A percentile compares a stretch with the other conserved stretches of the same genome.
Evolutionary conservation across 1,140 invertebrate genomes (phyloP).

Genomic region (Lepidurus couesii): DNA sequence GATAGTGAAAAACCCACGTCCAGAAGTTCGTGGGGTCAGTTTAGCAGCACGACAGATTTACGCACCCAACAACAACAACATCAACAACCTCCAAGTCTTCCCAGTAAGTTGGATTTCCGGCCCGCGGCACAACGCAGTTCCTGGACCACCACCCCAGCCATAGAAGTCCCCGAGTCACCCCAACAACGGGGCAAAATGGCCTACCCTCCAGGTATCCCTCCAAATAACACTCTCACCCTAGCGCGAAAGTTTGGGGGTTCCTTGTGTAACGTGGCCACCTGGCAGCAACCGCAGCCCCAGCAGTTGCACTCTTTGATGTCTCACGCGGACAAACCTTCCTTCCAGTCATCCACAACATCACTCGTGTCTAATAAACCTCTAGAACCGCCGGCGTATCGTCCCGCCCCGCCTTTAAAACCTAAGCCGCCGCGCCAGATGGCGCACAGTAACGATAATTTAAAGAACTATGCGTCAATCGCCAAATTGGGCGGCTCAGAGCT

Average conservation of each 20-base stretch:
- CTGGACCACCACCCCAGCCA: conserved; percentile 11
- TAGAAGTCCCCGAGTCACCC: neutral
- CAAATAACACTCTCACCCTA: neutral
- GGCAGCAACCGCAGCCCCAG: conserved; percentile 10
- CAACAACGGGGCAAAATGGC: conserved; percentile 25
- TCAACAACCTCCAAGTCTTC: conserved; percentile 13
- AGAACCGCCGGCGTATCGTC: neutral
- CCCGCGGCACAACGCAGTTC: neutral
- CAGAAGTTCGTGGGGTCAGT: conserved; percentile 26
- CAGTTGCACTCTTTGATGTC: neutral
- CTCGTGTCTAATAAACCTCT: neutral
- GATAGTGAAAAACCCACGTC: conserved; percentile 15
- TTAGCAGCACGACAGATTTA: conserved; percentile 30
- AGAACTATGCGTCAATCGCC: neutral
- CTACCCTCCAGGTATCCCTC: neutral
- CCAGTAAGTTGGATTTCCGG: conserved; percentile 14
- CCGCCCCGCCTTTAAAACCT: conserved; percentile 3
- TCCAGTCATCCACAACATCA: conserved; percentile 3
- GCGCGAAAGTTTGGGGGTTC: conserved; percentile 32
- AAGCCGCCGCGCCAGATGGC: neutral
- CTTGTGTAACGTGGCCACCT: conserved; percentile 29
- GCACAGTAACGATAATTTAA: conserved; percentile 2
- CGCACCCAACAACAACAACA: neutral
- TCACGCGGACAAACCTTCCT: neutral
- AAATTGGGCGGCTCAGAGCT: conserved; percentile 31